A percentile compares a stretch with the other conserved stretches of the same genome.
phyloP scores from a whole-genome alignment of 92 coral and sea anemone species.

The Siderastrea radians region DNA sequence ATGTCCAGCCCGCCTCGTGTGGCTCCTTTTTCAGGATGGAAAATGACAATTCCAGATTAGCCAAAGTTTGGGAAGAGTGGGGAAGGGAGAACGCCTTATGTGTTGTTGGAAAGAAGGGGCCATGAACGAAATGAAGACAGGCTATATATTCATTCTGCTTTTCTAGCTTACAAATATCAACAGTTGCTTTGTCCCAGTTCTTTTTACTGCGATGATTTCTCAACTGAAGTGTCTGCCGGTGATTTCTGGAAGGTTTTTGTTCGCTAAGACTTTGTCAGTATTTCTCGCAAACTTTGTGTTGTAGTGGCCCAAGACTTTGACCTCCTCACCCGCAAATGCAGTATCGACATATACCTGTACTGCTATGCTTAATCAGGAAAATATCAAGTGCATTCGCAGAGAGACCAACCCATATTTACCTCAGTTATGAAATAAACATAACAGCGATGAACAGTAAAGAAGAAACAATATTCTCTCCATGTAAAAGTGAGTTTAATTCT shows the following conservation, averaged over 20 bases:
- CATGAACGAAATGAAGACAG: neutral
- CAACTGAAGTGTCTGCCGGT: neutral
- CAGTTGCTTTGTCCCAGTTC: constrained; percentile 8
- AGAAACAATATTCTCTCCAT: too few relatives aligned
- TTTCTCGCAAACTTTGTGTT: too few relatives aligned
- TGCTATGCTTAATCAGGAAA: too few relatives aligned
- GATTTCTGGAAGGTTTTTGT: constrained; percentile 41
- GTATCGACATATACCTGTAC: too few relatives aligned
- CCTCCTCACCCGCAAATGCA: too few relatives aligned
- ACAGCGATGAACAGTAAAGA: too few relatives aligned
- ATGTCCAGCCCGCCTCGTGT: too few relatives aligned
- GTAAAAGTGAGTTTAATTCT: too few relatives aligned
- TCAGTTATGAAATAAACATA: too few relatives aligned
- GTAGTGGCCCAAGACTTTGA: too few relatives aligned
- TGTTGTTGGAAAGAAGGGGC: neutral
- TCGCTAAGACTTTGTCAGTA: neutral
- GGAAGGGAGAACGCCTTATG: neutral
- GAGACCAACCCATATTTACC: too few relatives aligned
- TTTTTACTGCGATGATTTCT: constrained; percentile 42
- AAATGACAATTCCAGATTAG: constrained; percentile 27
- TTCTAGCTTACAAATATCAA: constrained; percentile 5
- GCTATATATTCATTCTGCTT: constrained; percentile 35
- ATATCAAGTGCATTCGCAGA: too few relatives aligned
- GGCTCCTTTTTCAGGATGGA: constrained; percentile 33
- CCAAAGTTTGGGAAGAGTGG: constrained; percentile 22